Percentiles rank a stretch among this genome's conserved stretches.
Conservation (phyloP, 1,140 invertebrate species). For the Microplitis mediator region DNA sequence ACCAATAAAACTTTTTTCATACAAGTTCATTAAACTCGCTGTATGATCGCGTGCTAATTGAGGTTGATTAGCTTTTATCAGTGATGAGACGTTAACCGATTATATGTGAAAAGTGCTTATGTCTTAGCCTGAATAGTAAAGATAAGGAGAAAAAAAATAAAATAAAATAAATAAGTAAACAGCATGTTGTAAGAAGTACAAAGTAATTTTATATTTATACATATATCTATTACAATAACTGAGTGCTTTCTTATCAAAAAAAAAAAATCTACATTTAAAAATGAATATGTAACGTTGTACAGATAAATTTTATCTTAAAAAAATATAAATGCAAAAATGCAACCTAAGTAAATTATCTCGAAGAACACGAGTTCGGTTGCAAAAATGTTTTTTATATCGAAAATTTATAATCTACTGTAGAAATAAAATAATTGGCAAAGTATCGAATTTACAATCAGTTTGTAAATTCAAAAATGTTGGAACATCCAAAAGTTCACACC, state of each 20-base stretch:
- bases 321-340: too few species aligned
- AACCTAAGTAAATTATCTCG: too few species aligned
- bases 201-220: background rate
- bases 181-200: background rate
- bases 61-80: slow-evolving; percentile 25
- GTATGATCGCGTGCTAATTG: slow-evolving; percentile 21
- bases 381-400: too few species aligned
- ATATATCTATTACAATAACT: background rate
- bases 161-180: background rate
- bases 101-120: background rate
- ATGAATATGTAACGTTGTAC: background rate
- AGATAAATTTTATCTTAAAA: too few species aligned
- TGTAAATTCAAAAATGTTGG: too few species aligned
- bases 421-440: too few species aligned
- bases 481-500: too few species aligned
- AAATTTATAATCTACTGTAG: too few species aligned
- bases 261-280: background rate
- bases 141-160: background rate
- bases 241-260: background rate
- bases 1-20: background rate
- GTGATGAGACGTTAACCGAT: slow-evolving; percentile 9
- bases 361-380: too few species aligned
- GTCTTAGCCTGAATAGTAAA: background rate
- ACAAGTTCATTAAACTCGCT: slow-evolving; percentile 17
- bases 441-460: too few species aligned